Evolutionary conservation across 23 tunicate genomes (phyloP).

Genomic region (Halocynthia aurantium): DNA sequence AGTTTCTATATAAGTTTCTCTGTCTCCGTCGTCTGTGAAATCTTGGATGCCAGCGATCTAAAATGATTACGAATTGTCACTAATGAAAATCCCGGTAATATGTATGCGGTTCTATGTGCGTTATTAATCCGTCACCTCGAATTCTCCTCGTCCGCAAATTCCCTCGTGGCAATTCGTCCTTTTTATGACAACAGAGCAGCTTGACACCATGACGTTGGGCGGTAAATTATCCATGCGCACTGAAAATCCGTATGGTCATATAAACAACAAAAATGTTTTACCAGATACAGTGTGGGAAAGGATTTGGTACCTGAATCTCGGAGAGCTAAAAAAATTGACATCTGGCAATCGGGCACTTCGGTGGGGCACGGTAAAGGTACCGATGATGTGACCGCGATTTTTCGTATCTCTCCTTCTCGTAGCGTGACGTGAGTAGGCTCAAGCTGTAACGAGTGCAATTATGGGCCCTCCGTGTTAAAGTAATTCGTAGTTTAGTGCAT

Average conservation of each 20-base stretch:
- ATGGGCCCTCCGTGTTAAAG: too few species aligned
- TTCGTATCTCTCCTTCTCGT: constrained; percentile 6
- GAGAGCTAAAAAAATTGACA: background rate
- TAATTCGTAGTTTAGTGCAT: too few species aligned
- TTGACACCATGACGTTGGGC: background rate
- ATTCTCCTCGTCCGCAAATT: constrained; percentile 1
- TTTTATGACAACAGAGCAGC: constrained; percentile 6
- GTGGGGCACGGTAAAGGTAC: constrained; percentile 1
- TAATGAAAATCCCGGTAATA: too few species aligned
- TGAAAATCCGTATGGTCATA: background rate
- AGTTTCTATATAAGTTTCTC: background rate
- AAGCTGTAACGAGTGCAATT: background rate
- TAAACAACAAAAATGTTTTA: background rate
- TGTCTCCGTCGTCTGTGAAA: background rate
- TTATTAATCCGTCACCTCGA: constrained; percentile 1
- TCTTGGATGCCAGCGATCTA: constrained; percentile 1
- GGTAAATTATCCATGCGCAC: background rate
- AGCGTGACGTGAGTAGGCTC: background rate
- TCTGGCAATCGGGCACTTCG: background rate
- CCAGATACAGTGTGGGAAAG: background rate
- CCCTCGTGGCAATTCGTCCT: constrained; percentile 1
- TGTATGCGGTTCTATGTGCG: background rate
- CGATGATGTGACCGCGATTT: background rate
- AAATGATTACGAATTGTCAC: background rate
- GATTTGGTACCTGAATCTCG: background rate